These are phyloP conservation scores for Tonatia bakeri DNA, from an alignment of 2,113 vertebrate species.

Conservation along the genomic window DNA sequence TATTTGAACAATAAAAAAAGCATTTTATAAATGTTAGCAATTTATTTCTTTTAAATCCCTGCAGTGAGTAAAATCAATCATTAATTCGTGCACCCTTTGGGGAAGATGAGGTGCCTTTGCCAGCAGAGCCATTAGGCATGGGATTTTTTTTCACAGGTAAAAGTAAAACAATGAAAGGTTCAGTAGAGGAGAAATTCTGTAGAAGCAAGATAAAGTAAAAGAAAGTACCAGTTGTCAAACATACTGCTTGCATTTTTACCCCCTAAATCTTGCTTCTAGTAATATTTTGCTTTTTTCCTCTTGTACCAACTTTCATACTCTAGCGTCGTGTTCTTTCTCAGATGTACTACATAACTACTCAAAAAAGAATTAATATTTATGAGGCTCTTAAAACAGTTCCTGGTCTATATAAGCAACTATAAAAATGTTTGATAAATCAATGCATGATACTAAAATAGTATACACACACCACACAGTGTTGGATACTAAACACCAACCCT, in stretches of 20 bases:
- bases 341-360: neutral
- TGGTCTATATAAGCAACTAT: neutral
- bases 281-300: neutral
- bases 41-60: neutral
- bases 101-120: neutral
- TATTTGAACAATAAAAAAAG: neutral
- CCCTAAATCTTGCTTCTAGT: neutral
- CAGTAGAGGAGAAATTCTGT: neutral
- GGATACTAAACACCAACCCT: too few relatives aligned
- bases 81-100: neutral
- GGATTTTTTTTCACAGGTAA: neutral
- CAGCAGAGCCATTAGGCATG: neutral
- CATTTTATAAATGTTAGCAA: neutral
- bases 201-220: neutral
- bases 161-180: neutral
- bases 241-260: neutral
- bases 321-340: neutral
- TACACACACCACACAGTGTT: too few relatives aligned
- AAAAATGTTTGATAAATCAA: neutral
- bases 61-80: neutral
- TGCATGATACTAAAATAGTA: neutral
- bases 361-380: neutral
- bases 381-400: neutral
- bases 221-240: neutral
- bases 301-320: neutral